Evolutionary conservation across 2,797 vertebrate species (phyloP), one percentile per base, ranked within the genome.

Genomic region (Squalus acanthias): DNA sequence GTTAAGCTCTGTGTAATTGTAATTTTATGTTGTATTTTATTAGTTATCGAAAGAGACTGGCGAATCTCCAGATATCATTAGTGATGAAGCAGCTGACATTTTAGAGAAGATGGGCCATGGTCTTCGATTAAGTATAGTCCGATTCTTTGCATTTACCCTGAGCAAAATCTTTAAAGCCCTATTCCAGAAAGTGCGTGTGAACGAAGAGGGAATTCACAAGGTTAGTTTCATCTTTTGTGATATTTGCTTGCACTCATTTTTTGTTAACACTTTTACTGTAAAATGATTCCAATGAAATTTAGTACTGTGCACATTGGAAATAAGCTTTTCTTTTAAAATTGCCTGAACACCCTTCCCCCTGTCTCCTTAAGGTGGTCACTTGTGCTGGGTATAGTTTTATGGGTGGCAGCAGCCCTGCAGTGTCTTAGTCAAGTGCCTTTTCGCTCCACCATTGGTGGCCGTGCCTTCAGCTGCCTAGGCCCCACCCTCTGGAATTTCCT

Each of bases 181-280:
- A 97, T 99, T 99, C 97, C 98, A 97, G 95, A 99, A 98, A 96
- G 98, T 99, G 97, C 98, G 98, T 95, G 98, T 99, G 89, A 99
- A 99, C 70, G 99, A 99, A 97, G 99, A 99, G 96, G 99, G 99
- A 96, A 98, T 99, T 97, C 99, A 99, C 97, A 99, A 99, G 97
- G 99, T 99, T 97, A 99, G 99, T 97, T 94, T 0, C n/a, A 6
- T 76, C 12, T 88, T 96, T 89, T 72, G 67, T 57, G 29, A 82
- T 57, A 95, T 65, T 82, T 53, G 29, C 1, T 0, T 85, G 3
- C 76, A 85, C 22, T n/a, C 60, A 24, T 29, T 12, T 67, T 46
- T 17, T 65, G 60, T 79, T 82, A 1, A n/a, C 33, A 63, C 17
- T 95, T 67, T 2, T 63, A 65, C 70, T 57, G 72, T 65, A 65